Conservation (phyloP, 2,113 vertebrate genomes). For the Colossoma macropomum region DNA sequence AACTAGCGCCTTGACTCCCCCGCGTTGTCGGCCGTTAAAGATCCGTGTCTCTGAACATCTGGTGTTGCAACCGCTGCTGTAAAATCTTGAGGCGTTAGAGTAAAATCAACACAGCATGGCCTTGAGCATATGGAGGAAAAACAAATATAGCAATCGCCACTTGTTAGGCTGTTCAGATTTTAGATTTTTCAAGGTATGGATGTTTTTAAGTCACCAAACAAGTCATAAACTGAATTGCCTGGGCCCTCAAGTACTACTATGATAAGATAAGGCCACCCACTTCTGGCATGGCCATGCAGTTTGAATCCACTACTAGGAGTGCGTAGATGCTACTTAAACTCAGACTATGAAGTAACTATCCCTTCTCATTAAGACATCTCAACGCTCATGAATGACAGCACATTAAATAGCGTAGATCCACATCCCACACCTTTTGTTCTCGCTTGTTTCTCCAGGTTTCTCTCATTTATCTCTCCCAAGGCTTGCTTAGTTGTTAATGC, state of each 20-base stretch:
- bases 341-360: neutral
- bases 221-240: constrained; percentile 26
- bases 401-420: neutral
- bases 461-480: constrained; percentile 28
- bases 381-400: neutral
- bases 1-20: neutral
- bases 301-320: neutral
- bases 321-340: too few relatives aligned
- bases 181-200: constrained; percentile 6
- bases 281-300: neutral
- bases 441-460: constrained; percentile 35
- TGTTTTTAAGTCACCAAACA: constrained; percentile 26
- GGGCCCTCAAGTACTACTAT: neutral
- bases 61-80: neutral
- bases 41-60: neutral
- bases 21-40: neutral
- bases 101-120: neutral
- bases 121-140: constrained; percentile 23
- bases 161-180: neutral
- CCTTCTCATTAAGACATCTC: too few relatives aligned
- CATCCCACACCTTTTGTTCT: constrained; percentile 11
- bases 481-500: neutral
- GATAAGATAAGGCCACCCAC: constrained; percentile 47
- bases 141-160: neutral
- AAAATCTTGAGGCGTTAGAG: neutral